These are phyloP conservation scores for Hormiphora californensis DNA, from an alignment of 37 sponge, comb jelly and placozoan species.

Conservation along the genomic window DNA sequence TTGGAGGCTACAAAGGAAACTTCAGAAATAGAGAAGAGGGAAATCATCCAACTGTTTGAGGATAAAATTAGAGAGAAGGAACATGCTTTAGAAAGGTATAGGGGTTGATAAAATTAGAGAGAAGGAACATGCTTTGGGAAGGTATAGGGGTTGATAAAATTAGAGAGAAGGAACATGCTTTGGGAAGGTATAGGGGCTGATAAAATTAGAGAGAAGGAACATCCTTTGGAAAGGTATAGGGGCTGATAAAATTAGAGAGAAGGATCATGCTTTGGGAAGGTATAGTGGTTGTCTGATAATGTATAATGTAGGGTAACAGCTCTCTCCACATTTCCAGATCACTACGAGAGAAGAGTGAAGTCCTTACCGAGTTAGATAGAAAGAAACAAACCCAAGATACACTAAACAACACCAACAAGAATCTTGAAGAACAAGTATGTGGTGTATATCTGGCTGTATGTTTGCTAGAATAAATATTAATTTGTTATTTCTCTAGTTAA, in stretches of 20 bases:
- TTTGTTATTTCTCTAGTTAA: background rate
- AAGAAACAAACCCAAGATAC: background rate
- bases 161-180: constrained; percentile 25
- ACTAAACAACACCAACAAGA: background rate
- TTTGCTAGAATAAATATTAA: too few relatives aligned
- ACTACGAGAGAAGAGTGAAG: constrained; percentile 30
- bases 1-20: too few relatives aligned
- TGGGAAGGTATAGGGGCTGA: too few relatives aligned
- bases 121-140: constrained; percentile 16
- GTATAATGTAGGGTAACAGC: too few relatives aligned
- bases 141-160: too few relatives aligned
- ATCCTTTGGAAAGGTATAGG: constrained; percentile 7
- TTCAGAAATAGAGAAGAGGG: constrained; percentile 1
- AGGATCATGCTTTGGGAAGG: too few relatives aligned
- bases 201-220: constrained; percentile 46
- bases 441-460: background rate
- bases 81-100: constrained; percentile 9
- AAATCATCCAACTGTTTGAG: constrained; percentile 20
- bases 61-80: constrained; percentile 52
- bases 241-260: too few relatives aligned
- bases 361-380: background rate
- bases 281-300: too few relatives aligned
- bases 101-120: constrained; percentile 52
- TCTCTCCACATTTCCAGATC: too few relatives aligned
- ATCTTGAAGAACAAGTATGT: constrained; percentile 35